These are phyloP conservation scores for Achatina immaculata DNA, from an alignment of 1,140 invertebrate species.

Conservation along the genomic window DNA sequence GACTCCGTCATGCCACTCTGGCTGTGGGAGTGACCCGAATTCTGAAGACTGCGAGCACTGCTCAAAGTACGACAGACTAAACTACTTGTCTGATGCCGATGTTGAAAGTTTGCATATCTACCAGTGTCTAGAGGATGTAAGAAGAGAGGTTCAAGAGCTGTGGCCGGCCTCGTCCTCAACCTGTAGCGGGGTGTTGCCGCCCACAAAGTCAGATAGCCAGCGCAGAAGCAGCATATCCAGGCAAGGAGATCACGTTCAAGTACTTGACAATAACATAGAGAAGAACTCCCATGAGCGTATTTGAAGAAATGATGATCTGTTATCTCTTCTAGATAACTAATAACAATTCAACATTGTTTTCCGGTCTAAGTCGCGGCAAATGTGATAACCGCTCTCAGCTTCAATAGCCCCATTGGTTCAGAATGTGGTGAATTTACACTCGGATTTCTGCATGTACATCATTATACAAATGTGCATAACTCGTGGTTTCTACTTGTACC, in stretches of 20 bases:
- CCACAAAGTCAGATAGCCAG: not conserved
- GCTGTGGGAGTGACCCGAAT: not conserved
- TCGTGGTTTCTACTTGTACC: too few relatives aligned
- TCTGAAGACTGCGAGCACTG: constrained; percentile 23
- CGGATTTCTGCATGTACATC: too few relatives aligned
- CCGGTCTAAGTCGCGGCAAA: too few relatives aligned
- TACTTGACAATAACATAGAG: not conserved
- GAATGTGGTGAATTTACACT: too few relatives aligned
- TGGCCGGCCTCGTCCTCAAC: not conserved
- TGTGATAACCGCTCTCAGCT: too few relatives aligned
- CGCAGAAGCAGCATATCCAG: not conserved
- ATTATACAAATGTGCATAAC: too few relatives aligned
- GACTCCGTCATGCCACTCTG: constrained; percentile 8
- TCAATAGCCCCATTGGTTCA: too few relatives aligned
- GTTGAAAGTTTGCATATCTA: constrained; percentile 6
- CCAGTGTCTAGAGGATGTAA: constrained; percentile 19
- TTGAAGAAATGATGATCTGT: not conserved
- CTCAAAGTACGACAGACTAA: constrained; percentile 8
- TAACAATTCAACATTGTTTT: too few relatives aligned
- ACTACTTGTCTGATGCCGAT: constrained; percentile 1
- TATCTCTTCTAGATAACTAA: too few relatives aligned
- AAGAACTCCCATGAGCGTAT: not conserved
- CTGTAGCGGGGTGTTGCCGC: too few relatives aligned
- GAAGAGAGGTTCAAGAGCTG: not conserved
- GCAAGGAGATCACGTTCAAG: not conserved